Conservation (phyloP, 2,888 invertebrate genomes). For the Eupithecia pulchellata region DNA sequence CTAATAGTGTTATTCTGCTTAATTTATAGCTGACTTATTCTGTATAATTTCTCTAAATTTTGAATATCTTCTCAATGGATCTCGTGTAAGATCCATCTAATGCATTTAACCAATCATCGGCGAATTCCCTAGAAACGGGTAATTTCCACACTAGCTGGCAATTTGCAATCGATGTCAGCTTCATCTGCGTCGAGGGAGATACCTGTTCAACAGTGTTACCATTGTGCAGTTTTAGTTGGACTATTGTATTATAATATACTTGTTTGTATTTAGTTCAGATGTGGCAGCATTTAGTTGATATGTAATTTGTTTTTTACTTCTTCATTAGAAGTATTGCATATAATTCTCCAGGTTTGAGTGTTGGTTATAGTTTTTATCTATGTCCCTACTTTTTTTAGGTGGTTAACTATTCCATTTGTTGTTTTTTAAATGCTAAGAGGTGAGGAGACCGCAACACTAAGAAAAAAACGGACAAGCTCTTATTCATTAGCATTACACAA, state of each 20-base stretch:
- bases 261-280: too few relatives aligned
- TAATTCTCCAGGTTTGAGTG: background rate
- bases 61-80: background rate
- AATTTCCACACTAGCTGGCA: constrained; percentile 29
- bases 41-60: background rate
- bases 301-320: background rate
- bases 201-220: constrained; percentile 21
- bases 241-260: too few relatives aligned
- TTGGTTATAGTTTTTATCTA: background rate
- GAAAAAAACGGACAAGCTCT: background rate
- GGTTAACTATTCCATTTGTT: too few relatives aligned
- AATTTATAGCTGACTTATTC: background rate
- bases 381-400: too few relatives aligned
- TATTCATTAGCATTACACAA: too few relatives aligned
- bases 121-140: constrained; percentile 24
- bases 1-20: background rate
- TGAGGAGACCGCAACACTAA: background rate
- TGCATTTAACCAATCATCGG: constrained; percentile 22
- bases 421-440: background rate
- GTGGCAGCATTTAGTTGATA: background rate
- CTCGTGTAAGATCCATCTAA: background rate
- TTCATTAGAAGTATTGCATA: background rate
- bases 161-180: constrained; percentile 36
- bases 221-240: background rate
- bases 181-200: constrained; percentile 29